Base-by-base conservation (phyloP, 1,140 invertebrate genomes). In the Achatina immaculata region DNA sequence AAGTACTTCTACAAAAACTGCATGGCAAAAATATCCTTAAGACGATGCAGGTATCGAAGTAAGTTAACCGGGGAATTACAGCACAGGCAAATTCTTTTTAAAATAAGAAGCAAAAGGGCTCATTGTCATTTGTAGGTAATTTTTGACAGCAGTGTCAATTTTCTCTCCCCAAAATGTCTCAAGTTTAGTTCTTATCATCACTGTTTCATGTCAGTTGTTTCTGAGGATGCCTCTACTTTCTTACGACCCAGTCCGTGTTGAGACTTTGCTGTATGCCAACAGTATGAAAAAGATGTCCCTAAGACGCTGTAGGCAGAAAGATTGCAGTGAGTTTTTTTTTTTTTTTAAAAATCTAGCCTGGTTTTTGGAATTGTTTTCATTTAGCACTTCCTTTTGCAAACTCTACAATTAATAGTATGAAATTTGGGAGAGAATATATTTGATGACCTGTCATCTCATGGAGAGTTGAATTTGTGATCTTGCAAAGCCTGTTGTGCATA, bases 251-350 rank as follows among this genome's bases (percentile, higher is more conserved):
- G 4, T 80, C 31, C 65, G 78, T 24, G 45, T 58, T 24, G 78
- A 72, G 58, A 45, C 78, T 48, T 19, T 80, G 58, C 48, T 80
- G 2, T 80, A 80, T 80, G 31, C 66, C 65, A 80, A 80, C 78
- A 51, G 78, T 40, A 80, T 80, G 78, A 80, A 72, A 68, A 80
- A 80, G 68, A 80, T 80, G 68, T 80, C 78, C 31, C 31, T 80
- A 28, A 80, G 78, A n/a, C 78, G 78, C 31, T 80, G 78, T 80
- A 80, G 78, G 38, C n/a, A 43, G 48, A 80, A 72, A 66, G 78
- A 80, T 28, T 65, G 11, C 28, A 38, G 78, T 80, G 65, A 78
- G 76, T 76, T 62, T 36, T 48, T 36, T 73, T 4, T 69, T 42
- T 66, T 7, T n/a, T n/a, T n/a, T n/a, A n/a, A n/a, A 14, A 14